Evolutionary conservation across 2,113 vertebrate genomes (phyloP).

Genomic region (Cervus canadensis): DNA sequence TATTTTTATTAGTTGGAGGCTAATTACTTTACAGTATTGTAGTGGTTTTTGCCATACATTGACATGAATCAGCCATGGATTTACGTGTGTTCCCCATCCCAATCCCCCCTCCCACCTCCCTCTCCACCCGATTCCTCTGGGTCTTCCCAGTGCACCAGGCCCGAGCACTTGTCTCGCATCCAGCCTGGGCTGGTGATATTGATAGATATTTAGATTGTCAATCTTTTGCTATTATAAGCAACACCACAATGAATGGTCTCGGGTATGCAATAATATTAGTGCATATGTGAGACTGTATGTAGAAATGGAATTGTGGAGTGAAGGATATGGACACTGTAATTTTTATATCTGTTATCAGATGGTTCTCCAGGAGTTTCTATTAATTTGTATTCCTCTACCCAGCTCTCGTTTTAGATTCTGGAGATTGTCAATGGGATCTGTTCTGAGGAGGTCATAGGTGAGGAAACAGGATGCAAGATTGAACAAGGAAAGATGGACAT

Average conservation of each 20-base stretch:
- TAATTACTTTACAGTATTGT: too few species aligned
- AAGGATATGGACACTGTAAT: neutral
- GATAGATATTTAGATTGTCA: constrained; percentile 7
- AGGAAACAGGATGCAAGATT: neutral
- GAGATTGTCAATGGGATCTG: neutral
- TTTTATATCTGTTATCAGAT: neutral
- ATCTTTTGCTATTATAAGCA: neutral
- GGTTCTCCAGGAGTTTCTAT: neutral
- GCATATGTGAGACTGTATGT: neutral
- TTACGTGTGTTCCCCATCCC: too few species aligned
- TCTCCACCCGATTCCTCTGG: too few species aligned
- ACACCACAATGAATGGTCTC: neutral
- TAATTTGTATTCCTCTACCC: neutral
- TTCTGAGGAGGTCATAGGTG: neutral
- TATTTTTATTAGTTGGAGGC: too few species aligned
- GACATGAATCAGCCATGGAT: too few species aligned
- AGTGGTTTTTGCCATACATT: too few species aligned
- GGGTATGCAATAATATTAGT: neutral
- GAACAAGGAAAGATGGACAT: neutral
- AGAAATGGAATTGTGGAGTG: neutral
- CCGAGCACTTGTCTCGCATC: too few species aligned
- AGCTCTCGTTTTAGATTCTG: constrained; percentile 3
- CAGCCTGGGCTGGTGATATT: neutral
- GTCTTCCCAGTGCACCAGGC: too few species aligned
- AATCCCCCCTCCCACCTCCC: too few species aligned